Conservation (phyloP, 2,888 invertebrate genomes). For the Scotopteryx bipunctaria region DNA sequence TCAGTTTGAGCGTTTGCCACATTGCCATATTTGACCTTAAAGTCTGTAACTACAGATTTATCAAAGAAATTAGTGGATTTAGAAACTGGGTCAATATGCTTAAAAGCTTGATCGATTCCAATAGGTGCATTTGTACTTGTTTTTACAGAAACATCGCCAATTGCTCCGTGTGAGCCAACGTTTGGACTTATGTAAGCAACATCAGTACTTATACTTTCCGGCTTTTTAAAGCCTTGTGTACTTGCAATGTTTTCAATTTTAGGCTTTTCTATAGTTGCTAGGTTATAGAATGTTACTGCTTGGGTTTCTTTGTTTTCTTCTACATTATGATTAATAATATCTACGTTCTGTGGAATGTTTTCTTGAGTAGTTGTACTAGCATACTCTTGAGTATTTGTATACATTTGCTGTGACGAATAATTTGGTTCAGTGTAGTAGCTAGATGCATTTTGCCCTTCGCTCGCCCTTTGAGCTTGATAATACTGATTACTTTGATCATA, state of each 20-base stretch:
- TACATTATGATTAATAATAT: conserved; percentile 5
- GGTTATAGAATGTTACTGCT: conserved; percentile 15
- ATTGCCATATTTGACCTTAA: too few species aligned
- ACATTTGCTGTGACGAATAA: conserved; percentile 19
- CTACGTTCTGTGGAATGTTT: conserved; percentile 29
- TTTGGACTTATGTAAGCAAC: conserved; percentile 6
- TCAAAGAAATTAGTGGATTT: conserved; percentile 12
- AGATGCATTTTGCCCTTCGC: conserved; percentile 36
- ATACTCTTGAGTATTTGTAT: conserved; percentile 13
- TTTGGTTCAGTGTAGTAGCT: conserved; percentile 29
- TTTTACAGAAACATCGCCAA: conserved; percentile 15
- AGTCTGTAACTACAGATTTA: neutral
- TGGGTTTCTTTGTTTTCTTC: conserved; percentile 9
- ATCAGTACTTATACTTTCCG: neutral
- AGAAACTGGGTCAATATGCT: neutral
- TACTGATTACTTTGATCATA: conserved; percentile 34
- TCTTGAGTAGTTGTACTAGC: conserved; percentile 18
- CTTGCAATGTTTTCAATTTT: neutral
- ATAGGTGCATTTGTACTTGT: neutral
- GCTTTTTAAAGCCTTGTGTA: conserved; percentile 1
- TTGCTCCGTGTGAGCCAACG: conserved; percentile 15
- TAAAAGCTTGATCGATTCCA: conserved; percentile 6
- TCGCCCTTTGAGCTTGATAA: conserved; percentile 34
- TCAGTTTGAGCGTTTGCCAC: too few species aligned
- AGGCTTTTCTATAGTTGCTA: conserved; percentile 13